These are phyloP conservation scores for Drosophila tsacasi DNA, from an alignment of 1,140 invertebrate species.

Conservation along the genomic window DNA sequence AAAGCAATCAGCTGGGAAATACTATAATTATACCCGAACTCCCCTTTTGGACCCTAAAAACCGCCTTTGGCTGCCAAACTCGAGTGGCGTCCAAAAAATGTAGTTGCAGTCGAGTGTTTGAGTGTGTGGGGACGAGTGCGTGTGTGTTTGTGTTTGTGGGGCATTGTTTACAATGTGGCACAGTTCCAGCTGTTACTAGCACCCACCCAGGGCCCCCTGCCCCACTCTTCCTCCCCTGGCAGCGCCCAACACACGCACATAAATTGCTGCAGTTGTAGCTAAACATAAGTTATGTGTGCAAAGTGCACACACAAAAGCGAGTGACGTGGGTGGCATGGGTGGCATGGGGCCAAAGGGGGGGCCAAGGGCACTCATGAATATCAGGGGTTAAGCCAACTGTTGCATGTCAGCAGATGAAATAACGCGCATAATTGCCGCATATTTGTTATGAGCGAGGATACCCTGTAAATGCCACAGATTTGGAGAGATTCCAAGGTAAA, in stretches of 20 bases:
- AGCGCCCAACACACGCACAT: conserved; percentile 48
- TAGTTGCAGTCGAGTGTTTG: conserved; percentile 16
- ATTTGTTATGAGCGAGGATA: conserved; percentile 36
- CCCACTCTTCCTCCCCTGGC: neutral
- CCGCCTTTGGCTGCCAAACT: conserved; percentile 27
- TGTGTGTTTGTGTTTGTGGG: conserved; percentile 15
- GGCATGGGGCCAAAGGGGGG: neutral
- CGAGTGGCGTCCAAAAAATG: conserved; percentile 35
- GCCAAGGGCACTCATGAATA: conserved; percentile 57
- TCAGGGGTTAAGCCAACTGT: conserved; percentile 64
- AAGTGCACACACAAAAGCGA: conserved; percentile 36
- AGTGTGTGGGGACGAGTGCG: neutral
- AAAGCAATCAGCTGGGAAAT: neutral
- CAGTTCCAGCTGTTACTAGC: conserved; percentile 47
- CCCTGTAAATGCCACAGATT: neutral
- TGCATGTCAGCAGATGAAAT: conserved; percentile 73
- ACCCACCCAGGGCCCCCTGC: neutral
- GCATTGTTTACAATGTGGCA: conserved; percentile 54
- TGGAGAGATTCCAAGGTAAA: neutral
- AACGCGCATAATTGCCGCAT: conserved; percentile 72
- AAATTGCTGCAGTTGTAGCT: conserved; percentile 72
- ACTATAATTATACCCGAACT: neutral
- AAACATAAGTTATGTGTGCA: conserved; percentile 80
- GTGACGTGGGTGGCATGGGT: neutral
- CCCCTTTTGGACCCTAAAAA: neutral